Evolutionary conservation across 1,140 invertebrate genomes (phyloP).

Genomic region (Drosophila truncata): DNA sequence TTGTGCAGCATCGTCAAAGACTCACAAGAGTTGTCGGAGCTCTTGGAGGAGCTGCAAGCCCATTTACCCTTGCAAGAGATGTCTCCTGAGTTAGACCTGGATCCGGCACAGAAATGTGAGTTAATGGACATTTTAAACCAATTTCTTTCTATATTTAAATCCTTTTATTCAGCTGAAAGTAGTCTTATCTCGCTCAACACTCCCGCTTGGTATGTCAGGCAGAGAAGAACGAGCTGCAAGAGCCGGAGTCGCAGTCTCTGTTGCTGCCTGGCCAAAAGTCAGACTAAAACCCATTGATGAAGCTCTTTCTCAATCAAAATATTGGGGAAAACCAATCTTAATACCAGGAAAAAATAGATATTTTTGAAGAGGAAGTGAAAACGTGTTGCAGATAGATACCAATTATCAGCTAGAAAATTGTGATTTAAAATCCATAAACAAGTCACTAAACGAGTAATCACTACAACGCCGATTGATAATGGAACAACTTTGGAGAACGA

Average conservation of each 20-base stretch:
- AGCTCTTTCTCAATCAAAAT: not conserved
- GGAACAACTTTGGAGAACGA: conserved; percentile 7
- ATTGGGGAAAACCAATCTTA: not conserved
- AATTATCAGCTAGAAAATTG: conserved; percentile 13
- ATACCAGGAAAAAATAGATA: not conserved
- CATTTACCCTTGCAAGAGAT: conserved; percentile 90
- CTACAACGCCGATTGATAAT: conserved; percentile 16
- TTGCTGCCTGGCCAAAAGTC: conserved; percentile 53
- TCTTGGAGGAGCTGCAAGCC: conserved; percentile 93
- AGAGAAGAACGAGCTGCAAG: conserved; percentile 64
- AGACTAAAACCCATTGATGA: conserved; percentile 35
- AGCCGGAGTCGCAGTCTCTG: conserved; percentile 69
- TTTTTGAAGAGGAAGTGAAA: conserved; percentile 21
- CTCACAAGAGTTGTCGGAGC: conserved; percentile 90
- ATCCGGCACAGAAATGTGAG: conserved; percentile 48
- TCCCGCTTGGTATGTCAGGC: conserved; percentile 62
- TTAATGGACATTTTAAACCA: not conserved
- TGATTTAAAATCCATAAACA: conserved; percentile 13
- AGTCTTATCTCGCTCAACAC: conserved; percentile 52
- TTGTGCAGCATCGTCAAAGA: conserved; percentile 94
- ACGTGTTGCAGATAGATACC: conserved; percentile 10
- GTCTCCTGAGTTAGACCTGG: conserved; percentile 14
- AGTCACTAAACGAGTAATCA: conserved; percentile 15
- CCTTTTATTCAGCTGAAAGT: conserved; percentile 33
- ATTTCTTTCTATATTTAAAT: not conserved